Base-by-base conservation (phyloP, 2,797 vertebrate genomes). In the Lateolabrax maculatus region DNA sequence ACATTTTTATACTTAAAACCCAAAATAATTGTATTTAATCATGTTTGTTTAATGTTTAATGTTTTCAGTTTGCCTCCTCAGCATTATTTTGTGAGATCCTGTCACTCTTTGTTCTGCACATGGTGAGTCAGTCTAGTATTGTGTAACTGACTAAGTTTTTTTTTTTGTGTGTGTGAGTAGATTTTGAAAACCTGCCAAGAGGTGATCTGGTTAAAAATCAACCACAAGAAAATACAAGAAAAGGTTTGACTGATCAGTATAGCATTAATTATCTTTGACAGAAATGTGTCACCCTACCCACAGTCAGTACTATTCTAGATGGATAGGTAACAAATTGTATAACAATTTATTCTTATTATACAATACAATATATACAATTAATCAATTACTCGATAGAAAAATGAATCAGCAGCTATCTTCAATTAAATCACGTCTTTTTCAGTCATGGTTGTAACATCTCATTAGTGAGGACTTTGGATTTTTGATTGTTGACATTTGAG, bases 41-140 rank as follows among this genome's bases (percentile, higher is more conserved):
- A 15, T 19, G 1, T 19, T 31, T 57, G 68, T 36, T 3, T 15
- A 15, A 3, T 12, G 6, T 65, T 62, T 21, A 18, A 52, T 4
- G 23, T 10, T 57, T 13, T 36, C 43, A 41, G 7, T 39, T 12
- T 65, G 68, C 64, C 62, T 85, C 27, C 44, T 67, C 37, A 48
- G 65, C 66, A 81, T 61, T 72, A 21, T 53, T 51, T 66, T 64
- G 11, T 19, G 19, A 77, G 52, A n/a, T 65, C 44, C 15, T 57
- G 57, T 73, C 56, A 29, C 36, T 48, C 51, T 70, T 61, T 63
- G 62, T 75, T 36, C 60, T 48, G 51, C 36, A 18, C 15, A 2
- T 43, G 34, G 37, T 74, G 69, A 85, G 46, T 91, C 64, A 86
- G 37, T 70, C 6, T n/a, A 36, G 4, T 31, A 49, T 36, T 88